Base-by-base conservation (phyloP, 2,113 vertebrate genomes). In the Thermophis baileyi region DNA sequence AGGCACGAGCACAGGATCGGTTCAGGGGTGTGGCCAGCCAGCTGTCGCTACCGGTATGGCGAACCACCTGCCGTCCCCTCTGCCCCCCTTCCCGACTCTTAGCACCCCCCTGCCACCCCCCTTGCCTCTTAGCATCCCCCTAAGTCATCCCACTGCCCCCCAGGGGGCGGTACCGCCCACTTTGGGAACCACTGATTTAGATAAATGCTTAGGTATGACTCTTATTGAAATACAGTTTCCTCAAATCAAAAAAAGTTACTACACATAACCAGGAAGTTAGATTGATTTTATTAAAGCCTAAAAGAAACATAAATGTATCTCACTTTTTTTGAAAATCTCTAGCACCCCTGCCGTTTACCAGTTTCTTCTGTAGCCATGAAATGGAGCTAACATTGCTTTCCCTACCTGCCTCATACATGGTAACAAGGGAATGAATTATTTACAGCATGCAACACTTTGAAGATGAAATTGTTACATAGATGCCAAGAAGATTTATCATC, bases 341-440 rank as follows among this genome's bases (percentile, higher is more conserved):
- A 63, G 53, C 89, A 60, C 47, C n/a, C 74, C 54, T 90, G 54
- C 25, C 8, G n/a, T 87, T 89, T 51, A 51, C 89, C 16, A 51
- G n/a, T 86, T 87, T 30, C 53, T 63, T 87, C 51, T 60, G 24
- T 35, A 93, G n/a, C 54, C 90, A 89, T 90, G 81, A 50, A 93
- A 93, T 90, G 88, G 88, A 81, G 44, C 40, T 50, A 90, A 57
- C 51, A 50, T 53, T 89, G 88, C 53, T 90, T 11, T 85, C 51
- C 85, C 53, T 90, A 93, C 92, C 92, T 93, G 92, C 88, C 69
- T 90, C 88, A 57, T 40, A 86, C 57, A 81, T 89, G 88, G 81
- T 69, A 55, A 51, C 88, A 22, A 55, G 44, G 69, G 49, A 49
- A 91, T 63, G 88, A 88, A 94, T 89, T 95, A 92, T 91, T 92